A percentile compares a stretch with the other conserved stretches of the same genome.
Evolutionary conservation across 92 coral and sea anemone species (phyloP).

Genomic region (Porites cylindrica): DNA sequence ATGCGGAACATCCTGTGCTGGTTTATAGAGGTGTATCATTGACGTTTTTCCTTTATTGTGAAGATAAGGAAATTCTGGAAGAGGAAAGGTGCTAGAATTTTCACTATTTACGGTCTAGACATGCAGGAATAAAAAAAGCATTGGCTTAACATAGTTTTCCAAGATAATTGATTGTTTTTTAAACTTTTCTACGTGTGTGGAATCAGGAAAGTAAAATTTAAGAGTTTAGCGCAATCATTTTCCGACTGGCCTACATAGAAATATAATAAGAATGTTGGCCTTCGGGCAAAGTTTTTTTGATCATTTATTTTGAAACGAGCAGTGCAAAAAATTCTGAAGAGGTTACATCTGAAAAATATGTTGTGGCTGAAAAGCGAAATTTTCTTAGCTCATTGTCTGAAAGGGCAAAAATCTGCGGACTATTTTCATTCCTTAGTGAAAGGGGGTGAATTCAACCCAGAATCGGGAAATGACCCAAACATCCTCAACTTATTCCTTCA

Average conservation of each 20-base stretch:
- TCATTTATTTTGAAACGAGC: background rate
- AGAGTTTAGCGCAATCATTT: background rate
- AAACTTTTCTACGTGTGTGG: background rate
- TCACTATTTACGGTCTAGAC: background rate
- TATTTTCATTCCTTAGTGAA: no score
- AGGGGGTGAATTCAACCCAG: no score
- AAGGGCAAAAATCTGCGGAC: background rate
- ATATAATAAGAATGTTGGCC: background rate
- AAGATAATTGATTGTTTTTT: background rate
- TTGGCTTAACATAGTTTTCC: background rate
- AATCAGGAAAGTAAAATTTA: background rate
- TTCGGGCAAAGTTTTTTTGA: background rate
- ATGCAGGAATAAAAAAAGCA: background rate
- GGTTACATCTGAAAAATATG: background rate
- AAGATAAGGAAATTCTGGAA: background rate
- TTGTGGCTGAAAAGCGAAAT: background rate
- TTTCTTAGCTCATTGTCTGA: background rate
- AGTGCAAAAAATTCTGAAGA: background rate
- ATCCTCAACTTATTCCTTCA: no score
- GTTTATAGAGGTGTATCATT: background rate
- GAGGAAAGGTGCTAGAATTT: background rate
- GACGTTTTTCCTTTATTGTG: background rate
- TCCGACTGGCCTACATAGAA: background rate
- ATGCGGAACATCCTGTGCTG: background rate
- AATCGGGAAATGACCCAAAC: no score